Conservation (phyloP, 2,797 vertebrate species). For the Platyrinchus mystaceus region DNA sequence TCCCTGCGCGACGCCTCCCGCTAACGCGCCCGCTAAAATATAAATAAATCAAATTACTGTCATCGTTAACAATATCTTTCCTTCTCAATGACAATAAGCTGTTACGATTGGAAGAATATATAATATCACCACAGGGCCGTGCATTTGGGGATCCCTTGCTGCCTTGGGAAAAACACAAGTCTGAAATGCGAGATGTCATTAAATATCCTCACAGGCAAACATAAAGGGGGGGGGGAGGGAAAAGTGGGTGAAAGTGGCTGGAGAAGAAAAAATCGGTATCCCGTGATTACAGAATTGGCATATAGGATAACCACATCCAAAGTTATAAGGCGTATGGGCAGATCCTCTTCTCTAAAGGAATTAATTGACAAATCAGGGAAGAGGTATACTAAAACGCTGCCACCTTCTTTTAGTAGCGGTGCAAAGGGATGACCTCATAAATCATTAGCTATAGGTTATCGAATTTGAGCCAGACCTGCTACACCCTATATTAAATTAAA, state of each 20-base stretch:
- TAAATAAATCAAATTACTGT: constrained; percentile 66
- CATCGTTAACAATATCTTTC: constrained; percentile 47
- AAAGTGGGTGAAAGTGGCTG: constrained; percentile 13
- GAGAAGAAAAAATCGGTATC: constrained; percentile 6
- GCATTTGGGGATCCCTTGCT: constrained; percentile 44
- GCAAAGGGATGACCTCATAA: constrained; percentile 72
- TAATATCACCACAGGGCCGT: constrained; percentile 36
- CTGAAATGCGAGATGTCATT: constrained; percentile 44
- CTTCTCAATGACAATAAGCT: constrained; percentile 60
- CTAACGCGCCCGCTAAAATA: constrained; percentile 37
- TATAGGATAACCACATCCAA: neutral
- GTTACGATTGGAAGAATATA: constrained; percentile 54
- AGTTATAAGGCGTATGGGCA: constrained; percentile 8
- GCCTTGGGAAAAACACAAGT: constrained; percentile 42
- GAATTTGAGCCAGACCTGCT: constrained; percentile 60
- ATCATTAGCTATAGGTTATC: constrained; percentile 71
- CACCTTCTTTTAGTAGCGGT: constrained; percentile 57
- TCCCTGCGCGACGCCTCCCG: neutral
- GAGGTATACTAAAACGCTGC: constrained; percentile 52
- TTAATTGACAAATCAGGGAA: constrained; percentile 56
- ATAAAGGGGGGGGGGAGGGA: neutral
- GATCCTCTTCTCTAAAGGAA: constrained; percentile 52
- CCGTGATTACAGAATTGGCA: neutral
- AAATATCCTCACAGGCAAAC: neutral
- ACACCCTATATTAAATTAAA: constrained; percentile 70